phyloP scores from a whole-genome alignment of 1,140 invertebrate species.

The Paralvinella palmiformis region DNA sequence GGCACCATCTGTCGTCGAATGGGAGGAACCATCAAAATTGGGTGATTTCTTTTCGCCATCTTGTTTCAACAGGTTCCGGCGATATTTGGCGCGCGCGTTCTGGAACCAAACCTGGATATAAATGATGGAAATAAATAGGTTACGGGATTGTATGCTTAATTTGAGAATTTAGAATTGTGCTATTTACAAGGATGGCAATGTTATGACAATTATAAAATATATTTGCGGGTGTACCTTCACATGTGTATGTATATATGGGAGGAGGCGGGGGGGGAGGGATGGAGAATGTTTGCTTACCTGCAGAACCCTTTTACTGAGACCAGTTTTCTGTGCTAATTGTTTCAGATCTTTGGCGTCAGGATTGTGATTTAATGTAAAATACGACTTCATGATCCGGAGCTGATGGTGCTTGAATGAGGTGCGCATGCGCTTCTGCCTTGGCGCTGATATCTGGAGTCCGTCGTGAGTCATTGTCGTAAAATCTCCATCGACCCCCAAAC shows the following conservation, averaged over 20 bases:
- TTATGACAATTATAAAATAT: too few relatives aligned
- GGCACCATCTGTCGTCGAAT: not conserved
- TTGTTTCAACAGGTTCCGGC: constrained; percentile 83
- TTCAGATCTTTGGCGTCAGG: constrained; percentile 97
- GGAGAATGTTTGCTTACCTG: too few relatives aligned
- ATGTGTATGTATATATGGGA: too few relatives aligned
- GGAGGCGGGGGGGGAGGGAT: too few relatives aligned
- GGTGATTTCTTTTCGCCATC: constrained; percentile 51
- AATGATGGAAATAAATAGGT: too few relatives aligned
- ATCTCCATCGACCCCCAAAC: not conserved
- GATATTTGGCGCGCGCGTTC: constrained; percentile 94
- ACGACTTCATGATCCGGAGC: constrained; percentile 95
- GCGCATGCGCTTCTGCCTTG: constrained; percentile 81
- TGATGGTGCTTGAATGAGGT: constrained; percentile 98
- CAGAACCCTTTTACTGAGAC: constrained; percentile 92
- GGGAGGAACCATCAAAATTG: not conserved
- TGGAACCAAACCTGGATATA: constrained; percentile 92
- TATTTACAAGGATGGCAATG: too few relatives aligned
- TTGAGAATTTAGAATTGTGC: too few relatives aligned
- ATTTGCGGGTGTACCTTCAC: too few relatives aligned
- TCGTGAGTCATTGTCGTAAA: constrained; percentile 26
- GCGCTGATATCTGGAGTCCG: constrained; percentile 27
- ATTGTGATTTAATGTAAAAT: constrained; percentile 98
- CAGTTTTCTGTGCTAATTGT: constrained; percentile 95
- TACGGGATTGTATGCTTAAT: too few relatives aligned